Evolutionary conservation across 1,140 invertebrate genomes (phyloP).

Genomic region (Planococcus citri): DNA sequence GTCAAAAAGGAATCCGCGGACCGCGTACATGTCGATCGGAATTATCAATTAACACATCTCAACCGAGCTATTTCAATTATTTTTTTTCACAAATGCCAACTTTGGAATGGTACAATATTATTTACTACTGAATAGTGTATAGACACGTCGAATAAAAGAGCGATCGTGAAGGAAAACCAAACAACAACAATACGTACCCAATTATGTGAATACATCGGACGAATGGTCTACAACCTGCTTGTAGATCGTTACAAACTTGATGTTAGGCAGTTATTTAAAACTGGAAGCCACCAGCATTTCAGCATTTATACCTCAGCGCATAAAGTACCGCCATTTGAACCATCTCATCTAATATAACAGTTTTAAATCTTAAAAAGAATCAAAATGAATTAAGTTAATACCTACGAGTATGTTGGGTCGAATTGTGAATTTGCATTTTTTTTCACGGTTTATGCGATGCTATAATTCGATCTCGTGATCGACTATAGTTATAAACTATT

Average conservation of each 20-base stretch:
- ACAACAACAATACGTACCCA: not conserved
- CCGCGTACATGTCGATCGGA: too few relatives aligned
- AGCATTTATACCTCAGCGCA: not conserved
- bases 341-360: not conserved
- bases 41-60: too few relatives aligned
- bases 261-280: not conserved
- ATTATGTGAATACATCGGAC: not conserved
- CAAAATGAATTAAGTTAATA: not conserved
- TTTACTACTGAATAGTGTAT: too few relatives aligned
- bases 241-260: slow-evolving; percentile 1
- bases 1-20: too few relatives aligned
- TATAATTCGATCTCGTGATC: not conserved
- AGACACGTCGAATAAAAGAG: too few relatives aligned
- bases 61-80: too few relatives aligned
- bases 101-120: too few relatives aligned
- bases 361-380: too few relatives aligned
- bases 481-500: not conserved
- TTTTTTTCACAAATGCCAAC: too few relatives aligned
- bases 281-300: not conserved
- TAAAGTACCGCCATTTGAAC: not conserved
- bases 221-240: not conserved
- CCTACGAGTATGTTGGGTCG: too few relatives aligned
- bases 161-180: not conserved
- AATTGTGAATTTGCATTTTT: not conserved
- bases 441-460: not conserved